Evolutionary conservation across 2,888 invertebrate genomes (phyloP).

Genomic region (Dorcus parallelipipedus): DNA sequence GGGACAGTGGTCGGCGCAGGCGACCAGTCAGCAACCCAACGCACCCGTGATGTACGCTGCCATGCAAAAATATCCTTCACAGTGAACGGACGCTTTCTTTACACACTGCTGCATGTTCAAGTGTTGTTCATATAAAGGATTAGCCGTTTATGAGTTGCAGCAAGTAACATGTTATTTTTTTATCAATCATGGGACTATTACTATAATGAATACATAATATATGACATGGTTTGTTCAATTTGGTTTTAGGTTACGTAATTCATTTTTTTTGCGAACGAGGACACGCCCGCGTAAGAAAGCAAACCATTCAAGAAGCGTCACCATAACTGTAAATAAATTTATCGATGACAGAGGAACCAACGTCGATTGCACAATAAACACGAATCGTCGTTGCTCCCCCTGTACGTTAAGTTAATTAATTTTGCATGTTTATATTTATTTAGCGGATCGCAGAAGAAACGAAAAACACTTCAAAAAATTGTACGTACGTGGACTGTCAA

Average conservation of each 20-base stretch:
- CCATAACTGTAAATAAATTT: too few relatives aligned
- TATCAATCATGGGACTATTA: conserved; percentile 20
- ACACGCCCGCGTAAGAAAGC: neutral
- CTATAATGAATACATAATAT: conserved; percentile 9
- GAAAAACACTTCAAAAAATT: too few relatives aligned
- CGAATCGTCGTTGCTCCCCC: too few relatives aligned
- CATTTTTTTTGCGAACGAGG: conserved; percentile 9
- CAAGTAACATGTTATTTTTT: conserved; percentile 27
- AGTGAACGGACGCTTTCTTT: conserved; percentile 56
- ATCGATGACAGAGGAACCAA: too few relatives aligned
- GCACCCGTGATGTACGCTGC: conserved; percentile 65
- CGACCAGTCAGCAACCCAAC: conserved; percentile 50
- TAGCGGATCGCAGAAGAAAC: too few relatives aligned
- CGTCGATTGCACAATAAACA: too few relatives aligned
- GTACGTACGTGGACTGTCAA: too few relatives aligned
- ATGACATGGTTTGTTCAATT: conserved; percentile 18
- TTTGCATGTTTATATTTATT: too few relatives aligned
- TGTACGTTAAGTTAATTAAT: too few relatives aligned
- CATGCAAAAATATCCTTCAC: conserved; percentile 83
- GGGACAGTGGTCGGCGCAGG: conserved; percentile 44
- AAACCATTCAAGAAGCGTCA: too few relatives aligned
- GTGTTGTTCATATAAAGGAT: conserved; percentile 18
- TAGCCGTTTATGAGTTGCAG: conserved; percentile 26
- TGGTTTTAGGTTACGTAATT: conserved; percentile 17
- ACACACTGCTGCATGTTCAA: conserved; percentile 22